Percentiles rank a stretch among this genome's conserved stretches.
phyloP scores from a whole-genome alignment of 2,797 vertebrate genomes.

The Catamblyrhynchus diadema region DNA sequence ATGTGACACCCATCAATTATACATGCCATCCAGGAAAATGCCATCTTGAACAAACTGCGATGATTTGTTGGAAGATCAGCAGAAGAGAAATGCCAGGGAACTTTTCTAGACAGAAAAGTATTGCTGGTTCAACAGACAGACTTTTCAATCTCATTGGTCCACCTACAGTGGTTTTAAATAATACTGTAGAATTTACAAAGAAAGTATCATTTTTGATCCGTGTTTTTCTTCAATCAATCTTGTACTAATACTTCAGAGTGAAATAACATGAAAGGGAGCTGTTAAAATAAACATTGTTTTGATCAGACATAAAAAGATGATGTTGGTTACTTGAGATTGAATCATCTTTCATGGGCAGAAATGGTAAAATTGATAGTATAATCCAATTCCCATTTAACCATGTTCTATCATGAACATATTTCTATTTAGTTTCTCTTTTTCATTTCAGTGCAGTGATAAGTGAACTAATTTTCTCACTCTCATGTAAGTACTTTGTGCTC shows the following conservation, averaged over 20 bases:
- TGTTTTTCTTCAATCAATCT: background rate
- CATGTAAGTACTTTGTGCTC: background rate
- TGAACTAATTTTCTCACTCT: background rate
- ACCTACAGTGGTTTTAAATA: background rate
- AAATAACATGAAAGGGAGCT: background rate
- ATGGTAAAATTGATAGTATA: background rate
- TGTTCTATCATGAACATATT: background rate
- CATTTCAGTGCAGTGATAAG: background rate
- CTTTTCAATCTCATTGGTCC: background rate
- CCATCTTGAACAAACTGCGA: slow-evolving; percentile 31
- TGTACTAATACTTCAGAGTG: background rate
- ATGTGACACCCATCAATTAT: slow-evolving; percentile 46
- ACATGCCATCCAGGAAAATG: slow-evolving; percentile 46
- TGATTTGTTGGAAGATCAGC: slow-evolving; percentile 23
- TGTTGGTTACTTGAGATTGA: background rate
- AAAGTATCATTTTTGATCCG: background rate
- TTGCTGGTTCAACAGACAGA: background rate
- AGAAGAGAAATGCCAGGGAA: slow-evolving; percentile 15
- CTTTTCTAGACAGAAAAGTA: background rate
- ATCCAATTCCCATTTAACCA: background rate
- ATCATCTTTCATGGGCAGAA: background rate
- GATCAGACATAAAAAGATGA: background rate
- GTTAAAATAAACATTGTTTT: slow-evolving; percentile 3
- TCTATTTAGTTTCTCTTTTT: background rate
- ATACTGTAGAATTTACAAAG: background rate